phyloP scores from a whole-genome alignment of 2,888 invertebrate species.

The Bedellia somnulentella region DNA sequence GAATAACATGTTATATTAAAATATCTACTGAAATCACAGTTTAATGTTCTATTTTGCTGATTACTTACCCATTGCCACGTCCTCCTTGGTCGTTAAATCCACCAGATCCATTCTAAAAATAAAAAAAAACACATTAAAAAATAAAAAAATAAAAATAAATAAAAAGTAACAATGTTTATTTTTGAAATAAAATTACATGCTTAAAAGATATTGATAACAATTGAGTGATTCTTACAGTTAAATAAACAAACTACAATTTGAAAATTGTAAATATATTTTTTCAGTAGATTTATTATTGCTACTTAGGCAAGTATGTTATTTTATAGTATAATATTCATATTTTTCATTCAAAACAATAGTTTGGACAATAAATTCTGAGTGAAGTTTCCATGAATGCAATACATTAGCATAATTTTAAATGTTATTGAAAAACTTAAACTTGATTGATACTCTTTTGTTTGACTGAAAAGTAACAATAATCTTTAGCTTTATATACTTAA shows the following conservation, averaged over 20 bases:
- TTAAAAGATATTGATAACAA: too few relatives aligned
- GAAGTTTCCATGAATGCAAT: too few relatives aligned
- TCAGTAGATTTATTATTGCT: too few relatives aligned
- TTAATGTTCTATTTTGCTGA: neutral
- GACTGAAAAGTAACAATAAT: neutral
- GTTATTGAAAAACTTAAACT: too few relatives aligned
- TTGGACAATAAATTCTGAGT: neutral
- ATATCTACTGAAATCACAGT: too few relatives aligned
- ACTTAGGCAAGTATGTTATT: too few relatives aligned
- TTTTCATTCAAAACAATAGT: neutral
- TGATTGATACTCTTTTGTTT: too few relatives aligned
- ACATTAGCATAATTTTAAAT: too few relatives aligned
- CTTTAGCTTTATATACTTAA: too few relatives aligned
- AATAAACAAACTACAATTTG: slow-evolving; percentile 11
- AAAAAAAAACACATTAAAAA: slow-evolving; percentile 59
- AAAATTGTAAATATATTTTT: slow-evolving; percentile 14
- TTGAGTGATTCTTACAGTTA: too few relatives aligned
- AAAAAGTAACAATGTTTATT: slow-evolving; percentile 30
- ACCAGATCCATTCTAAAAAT: slow-evolving; percentile 84
- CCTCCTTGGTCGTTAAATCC: slow-evolving; percentile 77
- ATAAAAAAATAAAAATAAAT: slow-evolving; percentile 20
- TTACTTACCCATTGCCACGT: slow-evolving; percentile 82
- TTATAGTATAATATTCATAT: too few relatives aligned
- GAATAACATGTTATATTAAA: too few relatives aligned
- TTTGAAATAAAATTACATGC: slow-evolving; percentile 21